Evolutionary conservation across 2,888 invertebrate species (phyloP).

Genomic region (Cremastinae sp.): DNA sequence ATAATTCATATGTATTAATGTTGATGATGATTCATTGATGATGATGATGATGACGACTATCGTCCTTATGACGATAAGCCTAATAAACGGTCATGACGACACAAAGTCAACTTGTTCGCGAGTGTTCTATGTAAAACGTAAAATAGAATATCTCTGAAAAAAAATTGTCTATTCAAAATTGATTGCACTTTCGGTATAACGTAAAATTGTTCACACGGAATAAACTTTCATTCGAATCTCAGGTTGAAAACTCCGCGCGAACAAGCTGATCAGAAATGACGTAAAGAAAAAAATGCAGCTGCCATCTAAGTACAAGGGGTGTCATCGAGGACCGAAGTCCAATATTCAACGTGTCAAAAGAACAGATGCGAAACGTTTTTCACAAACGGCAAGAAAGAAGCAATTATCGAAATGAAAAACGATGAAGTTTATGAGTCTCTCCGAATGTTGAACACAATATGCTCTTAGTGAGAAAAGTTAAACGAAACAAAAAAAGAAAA

Average conservation of each 20-base stretch:
- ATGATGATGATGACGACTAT: constrained; percentile 52
- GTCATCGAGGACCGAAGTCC: constrained; percentile 4
- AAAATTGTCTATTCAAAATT: not conserved
- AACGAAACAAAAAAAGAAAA: constrained; percentile 1
- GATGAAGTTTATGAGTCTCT: not conserved
- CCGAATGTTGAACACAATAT: constrained; percentile 35
- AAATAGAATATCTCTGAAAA: not conserved
- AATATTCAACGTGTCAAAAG: not conserved
- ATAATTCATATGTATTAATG: constrained; percentile 50
- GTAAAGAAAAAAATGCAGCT: constrained; percentile 47
- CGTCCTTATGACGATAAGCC: constrained; percentile 33
- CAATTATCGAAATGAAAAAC: not conserved
- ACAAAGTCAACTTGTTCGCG: not conserved
- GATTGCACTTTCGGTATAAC: not conserved
- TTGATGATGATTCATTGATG: constrained; percentile 58
- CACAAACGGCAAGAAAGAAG: not conserved
- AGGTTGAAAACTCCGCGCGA: too few relatives aligned
- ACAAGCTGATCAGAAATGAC: not conserved
- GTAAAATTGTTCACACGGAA: not conserved
- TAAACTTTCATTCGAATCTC: not conserved
- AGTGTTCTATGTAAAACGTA: not conserved
- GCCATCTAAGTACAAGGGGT: constrained; percentile 30
- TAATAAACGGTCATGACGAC: constrained; percentile 7
- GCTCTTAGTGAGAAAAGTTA: constrained; percentile 33
- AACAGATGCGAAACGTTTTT: constrained; percentile 11